Evolutionary conservation across 2,888 invertebrate genomes (phyloP).

Genomic region (Tromatobia lineatoria): DNA sequence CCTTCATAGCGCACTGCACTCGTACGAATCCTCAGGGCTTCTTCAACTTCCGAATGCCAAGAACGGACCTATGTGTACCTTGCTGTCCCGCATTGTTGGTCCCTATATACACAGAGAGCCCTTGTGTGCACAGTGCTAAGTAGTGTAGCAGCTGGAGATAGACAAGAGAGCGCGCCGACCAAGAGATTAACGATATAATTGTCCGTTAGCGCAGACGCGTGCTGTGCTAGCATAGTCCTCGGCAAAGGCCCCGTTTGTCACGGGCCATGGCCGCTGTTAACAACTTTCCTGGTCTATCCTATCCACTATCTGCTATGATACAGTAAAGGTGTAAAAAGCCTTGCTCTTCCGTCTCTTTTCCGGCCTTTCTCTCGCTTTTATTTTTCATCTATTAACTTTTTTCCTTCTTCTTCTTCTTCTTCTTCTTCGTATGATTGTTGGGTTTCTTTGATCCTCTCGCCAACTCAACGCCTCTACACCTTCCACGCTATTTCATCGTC

Average conservation of each 20-base stretch:
- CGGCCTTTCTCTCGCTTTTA: constrained; percentile 4
- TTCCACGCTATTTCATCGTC: background rate
- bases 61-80: background rate
- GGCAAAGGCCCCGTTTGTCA: constrained; percentile 76
- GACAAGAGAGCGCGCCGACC: constrained; percentile 46
- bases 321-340: constrained; percentile 17
- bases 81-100: background rate
- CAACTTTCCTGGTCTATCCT: constrained; percentile 67
- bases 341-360: constrained; percentile 1
- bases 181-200: constrained; percentile 74
- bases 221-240: constrained; percentile 49
- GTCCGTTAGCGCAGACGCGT: constrained; percentile 71
- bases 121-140: background rate
- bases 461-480: background rate
- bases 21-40: background rate
- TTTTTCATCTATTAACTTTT: constrained; percentile 14
- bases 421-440: background rate
- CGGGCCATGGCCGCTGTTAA: constrained; percentile 80
- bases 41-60: background rate
- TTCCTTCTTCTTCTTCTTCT: background rate
- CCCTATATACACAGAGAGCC: background rate
- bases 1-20: constrained; percentile 12
- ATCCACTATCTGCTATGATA: constrained; percentile 44
- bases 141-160: constrained; percentile 13
- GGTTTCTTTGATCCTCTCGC: constrained; percentile 1